Base-by-base conservation (phyloP, 2,113 vertebrate species). In the Tenebrosternarchus preto region DNA sequence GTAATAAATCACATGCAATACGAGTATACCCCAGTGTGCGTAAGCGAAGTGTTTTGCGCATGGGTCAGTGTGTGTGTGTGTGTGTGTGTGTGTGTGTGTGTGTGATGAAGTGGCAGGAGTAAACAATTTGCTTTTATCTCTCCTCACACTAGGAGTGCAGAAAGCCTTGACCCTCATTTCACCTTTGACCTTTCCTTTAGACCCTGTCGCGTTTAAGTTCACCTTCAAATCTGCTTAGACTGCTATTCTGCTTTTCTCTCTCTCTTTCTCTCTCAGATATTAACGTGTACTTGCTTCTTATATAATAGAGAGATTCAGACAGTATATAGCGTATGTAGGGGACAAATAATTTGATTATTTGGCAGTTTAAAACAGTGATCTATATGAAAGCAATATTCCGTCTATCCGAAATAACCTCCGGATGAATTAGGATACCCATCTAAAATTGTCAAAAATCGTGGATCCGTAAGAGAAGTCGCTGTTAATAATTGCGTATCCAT, bases 381-480 rank as follows among this genome's bases (percentile, higher is more conserved):
- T 70, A 55, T 15, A 50, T 15, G 43, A 15, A 50, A 12, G 11
- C 24, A 59, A 78, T 53, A 56, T 1, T 50, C 22, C 59, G 64
- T 68, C 33, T 9, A 36, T 57, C 53, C 46, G 11, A 67, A 56
- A 68, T 46, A 68, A 77, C 67, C 33, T 56, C n/a, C n/a, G n/a
- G n/a, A n/a, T 67, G 67, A 77, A 69, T 57, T 77, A 77, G 46
- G n/a, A 12, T 12, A 66, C 25, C 63, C 63, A 39, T 77, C 63
- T 16, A 33, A 46, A 46, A 46, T 11, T 46, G 8, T 50, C 15
- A 50, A 50, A 46, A 50, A 50, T 50, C 5, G 8, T 50, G 43
- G 43, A 50, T 2, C 43, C 43, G 9, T 46, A 46, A 46, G 39
- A 8, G 11, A 50, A 15, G 11, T 50, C 43, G 43, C 8, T 15